phyloP scores from a whole-genome alignment of 2,888 invertebrate genomes.

The Mythimna vitellina region DNA sequence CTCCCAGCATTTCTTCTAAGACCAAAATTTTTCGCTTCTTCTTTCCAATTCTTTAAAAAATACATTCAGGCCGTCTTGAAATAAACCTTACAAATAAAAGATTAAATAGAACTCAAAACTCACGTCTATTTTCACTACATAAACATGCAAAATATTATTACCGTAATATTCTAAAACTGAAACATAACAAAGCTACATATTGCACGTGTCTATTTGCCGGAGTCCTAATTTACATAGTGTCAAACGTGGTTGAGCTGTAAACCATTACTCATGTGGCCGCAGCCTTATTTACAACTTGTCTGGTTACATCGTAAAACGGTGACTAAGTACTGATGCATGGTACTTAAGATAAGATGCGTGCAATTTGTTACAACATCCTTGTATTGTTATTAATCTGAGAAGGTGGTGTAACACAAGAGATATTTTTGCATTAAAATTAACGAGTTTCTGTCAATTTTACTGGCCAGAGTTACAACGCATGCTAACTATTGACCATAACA shows the following conservation, averaged over 20 bases:
- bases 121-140: constrained; percentile 22
- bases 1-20: no score
- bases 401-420: not conserved
- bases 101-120: not conserved
- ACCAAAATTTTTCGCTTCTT: no score
- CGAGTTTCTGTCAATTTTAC: constrained; percentile 1
- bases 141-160: constrained; percentile 23
- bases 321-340: constrained; percentile 50
- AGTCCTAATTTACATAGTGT: constrained; percentile 49
- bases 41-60: no score
- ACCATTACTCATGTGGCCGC: constrained; percentile 52
- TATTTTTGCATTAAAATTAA: constrained; percentile 4
- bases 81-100: not conserved
- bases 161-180: constrained; percentile 25
- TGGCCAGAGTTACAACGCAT: not conserved
- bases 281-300: constrained; percentile 47
- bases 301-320: constrained; percentile 48
- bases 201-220: constrained; percentile 43
- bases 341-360: constrained; percentile 36
- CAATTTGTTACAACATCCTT: constrained; percentile 27
- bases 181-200: constrained; percentile 23
- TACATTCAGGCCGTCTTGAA: no score
- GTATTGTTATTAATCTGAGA: constrained; percentile 30
- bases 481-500: not conserved
- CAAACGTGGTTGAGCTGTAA: constrained; percentile 36